Evolutionary conservation across 2,113 vertebrate genomes (phyloP), one percentile per base, ranked within the genome.

Genomic region (Motacilla alba): DNA sequence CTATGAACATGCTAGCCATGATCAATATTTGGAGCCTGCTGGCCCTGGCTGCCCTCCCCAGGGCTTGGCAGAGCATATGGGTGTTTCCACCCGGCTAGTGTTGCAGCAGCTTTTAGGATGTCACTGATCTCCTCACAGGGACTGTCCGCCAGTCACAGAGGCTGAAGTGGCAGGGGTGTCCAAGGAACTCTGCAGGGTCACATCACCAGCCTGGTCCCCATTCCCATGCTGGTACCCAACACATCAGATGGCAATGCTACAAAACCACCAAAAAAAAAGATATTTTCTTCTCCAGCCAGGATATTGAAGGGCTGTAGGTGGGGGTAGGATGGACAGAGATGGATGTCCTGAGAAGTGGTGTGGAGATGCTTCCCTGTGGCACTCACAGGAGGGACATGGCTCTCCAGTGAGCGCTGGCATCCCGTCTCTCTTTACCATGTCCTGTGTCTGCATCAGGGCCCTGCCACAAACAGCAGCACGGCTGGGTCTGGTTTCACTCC

Each of bases 1-100:
- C 60, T 0, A 0, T 50, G 60, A 86, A 21, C 60, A 72, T 78
- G 60, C 47, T 0, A 19, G 60, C 69, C 35, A 13, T 43, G 69
- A 96, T 97, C 96, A 87, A 97, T 96, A 96, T 72, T 89, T 83
- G 89, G 89, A 92, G 52, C 68, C 91, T 96, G 72, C 76, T 77
- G 69, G 63, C 72, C 68, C 79, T 60, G 33, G 14, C 47, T 67
- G 35, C 47, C 46, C 68, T 93, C 92, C 94, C 91, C 39, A 77
- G 95, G 86, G 96, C 16, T 39, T 7, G 6, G 33, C 1, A 33
- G 83, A 97, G 39, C 96, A 97, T 95, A 94, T 96, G 96, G 94
- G 94, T 86, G 80, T 72, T 92, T 86, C 73, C 52, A 77, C 37
- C 39, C 3, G 0, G 76, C 80, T 96, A 92, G 11, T 60, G 73